Percentiles rank a stretch among this genome's conserved stretches.
Evolutionary conservation across 2,113 vertebrate genomes (phyloP).

Genomic region (Malurus elegans): DNA sequence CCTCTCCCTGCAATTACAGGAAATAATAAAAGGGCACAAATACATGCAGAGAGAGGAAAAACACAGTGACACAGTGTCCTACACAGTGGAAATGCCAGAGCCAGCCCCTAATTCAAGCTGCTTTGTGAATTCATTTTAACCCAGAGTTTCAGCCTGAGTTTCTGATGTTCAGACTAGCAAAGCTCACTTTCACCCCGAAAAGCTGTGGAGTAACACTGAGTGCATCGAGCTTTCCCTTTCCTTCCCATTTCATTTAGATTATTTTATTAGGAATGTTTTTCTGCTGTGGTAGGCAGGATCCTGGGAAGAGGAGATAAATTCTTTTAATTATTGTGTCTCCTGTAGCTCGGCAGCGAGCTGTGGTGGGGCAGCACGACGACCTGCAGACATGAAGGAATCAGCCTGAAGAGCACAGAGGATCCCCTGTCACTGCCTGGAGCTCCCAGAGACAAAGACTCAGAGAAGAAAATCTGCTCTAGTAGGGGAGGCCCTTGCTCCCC

Average conservation of each 20-base stretch:
- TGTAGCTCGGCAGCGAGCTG: not conserved
- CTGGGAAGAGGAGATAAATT: slow-evolving; percentile 35
- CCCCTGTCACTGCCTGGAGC: not conserved
- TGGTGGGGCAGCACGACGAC: not conserved
- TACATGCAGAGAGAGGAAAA: not conserved
- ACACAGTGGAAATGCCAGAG: not conserved
- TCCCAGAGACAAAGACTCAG: not conserved
- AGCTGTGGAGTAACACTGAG: not conserved
- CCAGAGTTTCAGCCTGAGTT: not conserved
- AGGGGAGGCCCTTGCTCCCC: not conserved
- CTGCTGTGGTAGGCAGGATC: not conserved
- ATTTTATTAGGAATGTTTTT: not conserved
- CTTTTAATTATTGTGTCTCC: slow-evolving; percentile 17
- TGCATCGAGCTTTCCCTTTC: not conserved
- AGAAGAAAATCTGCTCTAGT: not conserved
- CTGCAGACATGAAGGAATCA: slow-evolving; percentile 10
- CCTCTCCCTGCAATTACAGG: not conserved
- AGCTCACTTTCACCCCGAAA: not conserved
- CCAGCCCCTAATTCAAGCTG: not conserved
- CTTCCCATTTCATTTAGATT: not conserved
- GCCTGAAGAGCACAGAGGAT: not conserved
- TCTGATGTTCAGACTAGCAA: not conserved
- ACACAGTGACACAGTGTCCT: not conserved
- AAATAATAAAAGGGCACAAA: not conserved
- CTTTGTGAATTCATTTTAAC: not conserved